Evolutionary conservation across 2,797 vertebrate species (phyloP).

Genomic region (Channallabes apus): DNA sequence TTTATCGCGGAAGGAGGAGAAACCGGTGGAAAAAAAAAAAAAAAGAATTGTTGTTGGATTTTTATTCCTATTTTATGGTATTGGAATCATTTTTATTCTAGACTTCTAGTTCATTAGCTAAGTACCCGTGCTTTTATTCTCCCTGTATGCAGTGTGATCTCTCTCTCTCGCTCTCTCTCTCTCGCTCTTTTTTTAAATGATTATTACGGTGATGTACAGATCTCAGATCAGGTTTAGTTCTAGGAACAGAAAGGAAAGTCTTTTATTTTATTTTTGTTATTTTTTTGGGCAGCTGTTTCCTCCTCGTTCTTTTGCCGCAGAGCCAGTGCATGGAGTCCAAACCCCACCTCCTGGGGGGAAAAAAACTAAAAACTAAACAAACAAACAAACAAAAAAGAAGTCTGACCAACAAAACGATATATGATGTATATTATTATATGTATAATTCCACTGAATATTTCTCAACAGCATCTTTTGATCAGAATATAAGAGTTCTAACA

Average conservation of each 20-base stretch:
- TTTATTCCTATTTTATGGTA: conserved; percentile 55
- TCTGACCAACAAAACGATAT: conserved; percentile 65
- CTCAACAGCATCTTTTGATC: conserved; percentile 69
- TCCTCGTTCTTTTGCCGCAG: conserved; percentile 63
- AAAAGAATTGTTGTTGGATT: conserved; percentile 60
- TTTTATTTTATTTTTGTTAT: too few relatives aligned
- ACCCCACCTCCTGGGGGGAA: conserved; percentile 45
- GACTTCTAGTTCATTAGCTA: conserved; percentile 61
- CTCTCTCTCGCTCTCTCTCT: conserved; percentile 42
- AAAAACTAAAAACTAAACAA: conserved; percentile 62
- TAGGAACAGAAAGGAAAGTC: conserved; percentile 49
- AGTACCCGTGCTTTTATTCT: conserved; percentile 63
- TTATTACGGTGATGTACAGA: conserved; percentile 68
- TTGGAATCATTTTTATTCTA: conserved; percentile 57
- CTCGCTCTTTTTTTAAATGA: neutral
- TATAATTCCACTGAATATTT: conserved; percentile 67
- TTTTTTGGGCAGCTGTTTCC: conserved; percentile 58
- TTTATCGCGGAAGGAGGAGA: conserved; percentile 40
- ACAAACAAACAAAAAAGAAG: too few relatives aligned
- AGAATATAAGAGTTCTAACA: conserved; percentile 62
- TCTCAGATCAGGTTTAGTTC: conserved; percentile 56
- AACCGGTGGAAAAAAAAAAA: conserved; percentile 58
- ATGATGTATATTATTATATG: conserved; percentile 65
- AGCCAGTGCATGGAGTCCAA: conserved; percentile 76
- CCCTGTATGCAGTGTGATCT: conserved; percentile 59